These are phyloP conservation scores for Drosophila aldrichi DNA, from an alignment of 2,888 invertebrate species.

Conservation along the genomic window DNA sequence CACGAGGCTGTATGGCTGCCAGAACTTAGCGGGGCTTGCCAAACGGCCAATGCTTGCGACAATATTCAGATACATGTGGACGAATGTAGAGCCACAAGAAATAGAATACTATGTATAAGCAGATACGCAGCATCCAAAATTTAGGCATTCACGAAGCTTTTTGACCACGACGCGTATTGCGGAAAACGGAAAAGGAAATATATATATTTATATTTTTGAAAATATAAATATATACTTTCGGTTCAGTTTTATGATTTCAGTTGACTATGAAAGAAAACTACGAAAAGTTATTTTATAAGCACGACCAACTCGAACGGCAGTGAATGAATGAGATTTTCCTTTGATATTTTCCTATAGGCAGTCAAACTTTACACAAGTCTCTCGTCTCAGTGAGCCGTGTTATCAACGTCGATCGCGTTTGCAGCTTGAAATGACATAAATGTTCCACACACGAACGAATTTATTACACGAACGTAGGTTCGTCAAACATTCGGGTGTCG, in stretches of 20 bases:
- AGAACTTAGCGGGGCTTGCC: background rate
- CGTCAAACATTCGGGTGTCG: no score
- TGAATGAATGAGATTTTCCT: background rate
- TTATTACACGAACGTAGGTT: no score
- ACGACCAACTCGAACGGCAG: background rate
- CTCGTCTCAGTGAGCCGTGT: background rate
- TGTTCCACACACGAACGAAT: no score
- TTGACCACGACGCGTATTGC: background rate
- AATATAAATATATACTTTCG: background rate
- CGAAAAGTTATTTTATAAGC: background rate
- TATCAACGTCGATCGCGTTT: background rate
- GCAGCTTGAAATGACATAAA: background rate
- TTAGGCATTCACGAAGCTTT: background rate
- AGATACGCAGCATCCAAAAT: background rate
- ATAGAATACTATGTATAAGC: background rate
- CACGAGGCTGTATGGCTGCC: background rate
- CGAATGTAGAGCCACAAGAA: background rate
- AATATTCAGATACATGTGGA: background rate
- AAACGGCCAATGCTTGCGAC: background rate
- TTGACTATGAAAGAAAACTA: background rate
- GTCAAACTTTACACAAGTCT: background rate
- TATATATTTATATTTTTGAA: no score
- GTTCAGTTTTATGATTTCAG: background rate
- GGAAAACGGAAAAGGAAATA: background rate
- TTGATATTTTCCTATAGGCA: background rate